A percentile compares a stretch with the other conserved stretches of the same genome.
Evolutionary conservation across 2,113 vertebrate species (phyloP).

Genomic region (Cryptomyrus ogoouensis): DNA sequence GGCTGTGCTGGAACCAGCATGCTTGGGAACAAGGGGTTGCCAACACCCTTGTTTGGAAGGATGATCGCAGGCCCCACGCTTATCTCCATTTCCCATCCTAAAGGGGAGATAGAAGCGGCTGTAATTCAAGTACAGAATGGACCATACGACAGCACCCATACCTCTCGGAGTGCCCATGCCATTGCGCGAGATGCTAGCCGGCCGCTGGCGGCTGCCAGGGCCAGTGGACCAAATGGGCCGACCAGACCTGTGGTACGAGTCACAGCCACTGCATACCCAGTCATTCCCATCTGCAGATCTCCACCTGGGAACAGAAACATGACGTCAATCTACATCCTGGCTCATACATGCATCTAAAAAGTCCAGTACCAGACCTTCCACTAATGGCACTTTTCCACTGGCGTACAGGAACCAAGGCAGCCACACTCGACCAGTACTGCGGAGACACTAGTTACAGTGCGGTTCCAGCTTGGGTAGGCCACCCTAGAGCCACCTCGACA

Average conservation of each 20-base stretch:
- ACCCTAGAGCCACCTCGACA: background rate
- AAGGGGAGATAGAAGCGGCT: background rate
- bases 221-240: background rate
- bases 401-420: background rate
- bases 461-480: background rate
- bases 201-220: background rate
- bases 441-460: background rate
- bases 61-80: background rate
- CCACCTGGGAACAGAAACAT: background rate
- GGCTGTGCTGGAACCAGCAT: background rate
- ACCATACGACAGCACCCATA: background rate
- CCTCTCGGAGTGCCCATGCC: background rate
- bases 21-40: background rate
- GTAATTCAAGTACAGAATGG: background rate
- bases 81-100: background rate
- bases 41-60: too few relatives aligned
- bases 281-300: slow-evolving; percentile 12
- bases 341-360: background rate
- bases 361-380: background rate
- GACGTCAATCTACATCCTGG: background rate
- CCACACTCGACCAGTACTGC: background rate
- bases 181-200: background rate
- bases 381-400: background rate
- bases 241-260: background rate
- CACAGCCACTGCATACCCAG: background rate